Base-by-base conservation (phyloP, 1,140 invertebrate genomes). In the Contarinia nasturtii region DNA sequence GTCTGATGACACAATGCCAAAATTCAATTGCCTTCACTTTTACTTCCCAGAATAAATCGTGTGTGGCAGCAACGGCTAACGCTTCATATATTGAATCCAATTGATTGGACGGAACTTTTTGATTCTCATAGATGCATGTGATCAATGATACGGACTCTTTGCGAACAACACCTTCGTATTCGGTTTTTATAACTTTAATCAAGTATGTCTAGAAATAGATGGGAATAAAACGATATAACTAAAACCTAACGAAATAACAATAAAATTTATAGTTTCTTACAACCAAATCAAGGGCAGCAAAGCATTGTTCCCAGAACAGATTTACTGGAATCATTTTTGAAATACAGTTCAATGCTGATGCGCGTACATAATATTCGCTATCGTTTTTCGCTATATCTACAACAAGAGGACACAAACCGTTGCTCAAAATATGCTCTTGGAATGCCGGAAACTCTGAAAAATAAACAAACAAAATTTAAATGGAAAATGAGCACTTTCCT, bases 11-110 rank as follows among this genome's bases (percentile, higher is more conserved):
- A 20, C 73, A 60, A 36, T 68, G 68, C 82, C 82, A 86, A 51
- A 80, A 85, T 42, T 73, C 63, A 0, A 86, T 54, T 0, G 78
- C 76, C 44, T 72, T 74, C 0, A 77, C 54, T 59, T 83, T 82
- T 0, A 84, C 81, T 60, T 86, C 82, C 80, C 82, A 82, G 54
- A 86, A 77, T 40, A 85, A 70, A 61, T 86, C 83, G 4, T 69
- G 68, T 1, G 76, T 64, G 7, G 77, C 74, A 10, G 77, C 72
- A 17, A 69, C 63, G 2, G 71, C 68, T 70, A 85, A 79, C 4
- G 69, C 63, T 38, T 73, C 69, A 47, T 73, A 74, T 0, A 76
- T 51, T 0, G 54, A 59, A 33, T 67, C 57, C 44, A 66, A 66
- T 46, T 70, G 64, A 18, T 59, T 55, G 1, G 57, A 52, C 38